Percentiles rank a stretch among this genome's conserved stretches.
phyloP scores from a whole-genome alignment of 2,113 vertebrate genomes.

The Jacana jacana region DNA sequence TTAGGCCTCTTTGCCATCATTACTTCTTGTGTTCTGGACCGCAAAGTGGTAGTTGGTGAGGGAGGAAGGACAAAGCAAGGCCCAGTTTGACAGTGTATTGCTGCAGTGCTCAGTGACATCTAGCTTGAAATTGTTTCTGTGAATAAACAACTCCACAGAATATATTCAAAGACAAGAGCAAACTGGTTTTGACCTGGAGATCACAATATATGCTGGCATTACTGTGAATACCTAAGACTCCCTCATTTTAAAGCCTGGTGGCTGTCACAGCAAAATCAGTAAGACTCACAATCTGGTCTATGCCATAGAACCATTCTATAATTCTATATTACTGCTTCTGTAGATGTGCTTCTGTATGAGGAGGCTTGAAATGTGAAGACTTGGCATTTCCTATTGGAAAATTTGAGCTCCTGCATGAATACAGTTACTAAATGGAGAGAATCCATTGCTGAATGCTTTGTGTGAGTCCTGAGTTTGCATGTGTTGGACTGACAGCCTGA shows the following conservation, averaged over 20 bases:
- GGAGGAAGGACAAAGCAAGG: not conserved
- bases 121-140: not conserved
- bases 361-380: not conserved
- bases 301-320: not conserved
- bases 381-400: not conserved
- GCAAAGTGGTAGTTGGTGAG: not conserved
- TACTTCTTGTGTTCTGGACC: not conserved
- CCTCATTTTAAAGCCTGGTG: not conserved
- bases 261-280: not conserved
- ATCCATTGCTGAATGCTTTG: not conserved
- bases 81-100: not conserved
- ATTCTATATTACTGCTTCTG: not conserved
- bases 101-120: not conserved
- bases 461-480: not conserved
- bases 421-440: not conserved
- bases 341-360: not conserved
- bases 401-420: not conserved
- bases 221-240: not conserved
- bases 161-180: not conserved
- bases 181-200: not conserved
- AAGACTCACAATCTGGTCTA: not conserved
- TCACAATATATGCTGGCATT: not conserved
- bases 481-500: not conserved
- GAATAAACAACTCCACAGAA: not conserved
- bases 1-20: not conserved